phyloP scores from a whole-genome alignment of 2,113 vertebrate genomes.

The Merops nubicus region DNA sequence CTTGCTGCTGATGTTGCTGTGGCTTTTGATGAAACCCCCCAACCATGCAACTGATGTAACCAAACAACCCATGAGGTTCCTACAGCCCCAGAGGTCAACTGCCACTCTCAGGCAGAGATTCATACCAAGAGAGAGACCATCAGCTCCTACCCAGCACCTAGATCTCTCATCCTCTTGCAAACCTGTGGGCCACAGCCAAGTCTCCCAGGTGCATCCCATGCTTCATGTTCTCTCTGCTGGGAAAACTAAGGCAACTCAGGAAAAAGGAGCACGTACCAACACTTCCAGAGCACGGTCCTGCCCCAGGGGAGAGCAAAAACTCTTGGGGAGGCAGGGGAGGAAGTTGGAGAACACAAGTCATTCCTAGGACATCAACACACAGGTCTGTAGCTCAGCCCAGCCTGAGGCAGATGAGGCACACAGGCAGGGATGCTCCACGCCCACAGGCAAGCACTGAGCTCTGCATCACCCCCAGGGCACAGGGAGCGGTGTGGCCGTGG shows the following conservation, averaged over 20 bases:
- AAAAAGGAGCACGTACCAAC: neutral
- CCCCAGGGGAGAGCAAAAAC: neutral
- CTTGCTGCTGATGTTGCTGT: neutral
- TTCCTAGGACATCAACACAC: neutral
- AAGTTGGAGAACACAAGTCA: neutral
- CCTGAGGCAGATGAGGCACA: neutral
- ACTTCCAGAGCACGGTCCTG: neutral
- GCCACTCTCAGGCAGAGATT: neutral
- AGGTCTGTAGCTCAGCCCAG: neutral
- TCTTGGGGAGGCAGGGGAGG: too few relatives aligned
- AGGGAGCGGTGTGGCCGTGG: neutral
- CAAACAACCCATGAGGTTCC: neutral
- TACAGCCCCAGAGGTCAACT: neutral
- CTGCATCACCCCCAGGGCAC: rapidly evolving
- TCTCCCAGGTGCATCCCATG: neutral
- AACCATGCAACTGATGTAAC: rapidly evolving
- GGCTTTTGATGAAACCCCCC: neutral
- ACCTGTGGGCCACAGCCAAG: neutral
- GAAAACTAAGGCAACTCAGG: rapidly evolving
- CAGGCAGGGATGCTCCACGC: neutral
- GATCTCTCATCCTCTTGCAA: neutral
- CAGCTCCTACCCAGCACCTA: neutral
- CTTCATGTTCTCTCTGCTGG: neutral
- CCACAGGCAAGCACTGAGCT: rapidly evolving
- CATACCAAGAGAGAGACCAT: neutral